Conservation (phyloP, 2,113 vertebrate genomes). For the Equus quagga region DNA sequence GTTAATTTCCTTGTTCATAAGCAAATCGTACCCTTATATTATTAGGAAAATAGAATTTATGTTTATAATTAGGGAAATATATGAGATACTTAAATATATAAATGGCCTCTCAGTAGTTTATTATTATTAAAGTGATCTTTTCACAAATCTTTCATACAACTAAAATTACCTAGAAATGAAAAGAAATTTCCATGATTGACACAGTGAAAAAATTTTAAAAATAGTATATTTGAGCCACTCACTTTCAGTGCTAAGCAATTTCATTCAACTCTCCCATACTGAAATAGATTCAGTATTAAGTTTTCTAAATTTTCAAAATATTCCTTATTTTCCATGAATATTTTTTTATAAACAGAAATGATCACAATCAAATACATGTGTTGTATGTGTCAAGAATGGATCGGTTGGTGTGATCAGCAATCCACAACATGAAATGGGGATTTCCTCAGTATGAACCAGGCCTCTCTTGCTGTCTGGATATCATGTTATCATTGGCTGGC, state of each 20-base stretch:
- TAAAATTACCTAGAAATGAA: neutral
- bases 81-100: neutral
- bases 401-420: neutral
- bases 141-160: neutral
- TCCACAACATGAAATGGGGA: neutral
- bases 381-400: neutral
- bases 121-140: neutral
- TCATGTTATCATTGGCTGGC: neutral
- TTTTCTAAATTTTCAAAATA: conserved; percentile 14
- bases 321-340: neutral
- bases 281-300: neutral
- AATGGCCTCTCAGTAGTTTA: neutral
- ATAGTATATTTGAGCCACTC: neutral
- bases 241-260: neutral
- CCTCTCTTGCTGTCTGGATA: neutral
- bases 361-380: neutral
- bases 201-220: neutral
- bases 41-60: conserved; percentile 8
- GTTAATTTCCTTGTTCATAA: neutral
- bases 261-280: neutral
- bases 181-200: neutral
- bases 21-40: neutral
- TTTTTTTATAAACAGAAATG: neutral
- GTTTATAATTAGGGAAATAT: neutral
- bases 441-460: neutral